phyloP scores from a whole-genome alignment of 2,797 vertebrate genomes.

The Champsocephalus esox region DNA sequence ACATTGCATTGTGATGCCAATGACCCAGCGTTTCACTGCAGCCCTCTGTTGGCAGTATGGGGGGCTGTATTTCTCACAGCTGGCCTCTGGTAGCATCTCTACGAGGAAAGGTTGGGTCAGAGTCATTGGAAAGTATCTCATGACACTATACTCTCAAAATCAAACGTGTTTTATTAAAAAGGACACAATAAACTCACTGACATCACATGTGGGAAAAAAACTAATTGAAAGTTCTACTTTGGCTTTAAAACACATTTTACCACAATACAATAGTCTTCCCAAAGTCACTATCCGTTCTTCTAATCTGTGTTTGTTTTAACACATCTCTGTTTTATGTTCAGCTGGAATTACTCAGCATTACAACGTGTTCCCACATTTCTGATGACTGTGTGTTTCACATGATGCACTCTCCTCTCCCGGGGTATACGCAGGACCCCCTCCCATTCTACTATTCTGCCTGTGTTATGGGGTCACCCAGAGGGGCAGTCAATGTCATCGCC shows the following conservation, averaged over 20 bases:
- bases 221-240: not conserved
- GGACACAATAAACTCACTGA: not conserved
- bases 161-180: not conserved
- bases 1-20: not conserved
- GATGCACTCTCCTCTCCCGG: not conserved
- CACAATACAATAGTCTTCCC: not conserved
- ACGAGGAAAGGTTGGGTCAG: not conserved
- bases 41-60: not conserved
- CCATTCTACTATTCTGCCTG: not conserved
- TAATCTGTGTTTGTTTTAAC: not conserved
- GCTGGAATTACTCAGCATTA: not conserved
- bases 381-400: not conserved
- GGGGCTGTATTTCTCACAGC: not conserved
- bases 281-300: not conserved
- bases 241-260: not conserved
- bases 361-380: not conserved
- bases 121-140: not conserved
- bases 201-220: too few relatives aligned
- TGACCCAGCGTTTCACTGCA: not conserved
- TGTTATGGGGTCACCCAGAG: slow-evolving; percentile 35
- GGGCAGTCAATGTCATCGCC: slow-evolving; percentile 38
- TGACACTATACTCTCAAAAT: not conserved
- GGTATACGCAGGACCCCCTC: not conserved
- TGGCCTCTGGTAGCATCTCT: not conserved
- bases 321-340: not conserved